Evolutionary conservation across 2,888 invertebrate species (phyloP).

Genomic region (Ornithoptera alexandrae): DNA sequence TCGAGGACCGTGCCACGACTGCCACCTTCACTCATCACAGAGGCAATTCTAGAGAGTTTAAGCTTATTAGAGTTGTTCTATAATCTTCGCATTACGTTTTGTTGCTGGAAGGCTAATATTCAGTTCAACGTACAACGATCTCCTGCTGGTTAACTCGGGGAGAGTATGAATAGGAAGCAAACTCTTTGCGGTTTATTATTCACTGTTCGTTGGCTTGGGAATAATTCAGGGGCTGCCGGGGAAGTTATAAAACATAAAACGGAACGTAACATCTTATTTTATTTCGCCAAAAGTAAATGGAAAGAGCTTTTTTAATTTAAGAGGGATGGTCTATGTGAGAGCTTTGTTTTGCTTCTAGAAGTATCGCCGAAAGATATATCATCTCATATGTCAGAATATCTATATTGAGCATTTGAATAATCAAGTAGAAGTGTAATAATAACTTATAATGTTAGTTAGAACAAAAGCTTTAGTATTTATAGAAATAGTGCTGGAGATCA

Average conservation of each 20-base stretch:
- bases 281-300: conserved; percentile 10
- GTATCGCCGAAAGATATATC: neutral
- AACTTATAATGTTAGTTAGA: too few species aligned
- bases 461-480: too few species aligned
- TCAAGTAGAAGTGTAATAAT: too few species aligned
- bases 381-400: too few species aligned
- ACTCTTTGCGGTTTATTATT: conserved; percentile 12
- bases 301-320: conserved; percentile 1
- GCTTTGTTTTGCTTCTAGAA: conserved; percentile 1
- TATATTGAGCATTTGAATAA: too few species aligned
- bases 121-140: conserved; percentile 6
- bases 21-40: too few species aligned
- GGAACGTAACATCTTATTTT: conserved; percentile 15
- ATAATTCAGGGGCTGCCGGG: conserved; percentile 15
- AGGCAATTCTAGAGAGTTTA: too few species aligned
- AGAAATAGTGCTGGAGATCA: too few species aligned
- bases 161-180: conserved; percentile 11
- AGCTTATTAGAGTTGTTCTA: too few species aligned
- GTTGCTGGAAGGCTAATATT: too few species aligned
- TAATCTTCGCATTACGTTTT: too few species aligned
- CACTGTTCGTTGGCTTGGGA: conserved; percentile 8
- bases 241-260: conserved; percentile 22
- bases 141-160: conserved; percentile 7
- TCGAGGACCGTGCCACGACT: too few species aligned
- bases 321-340: neutral